Evolutionary conservation across 1,140 invertebrate genomes (phyloP), one percentile per base, ranked within the genome.

Genomic region (Drosophila athabasca): DNA sequence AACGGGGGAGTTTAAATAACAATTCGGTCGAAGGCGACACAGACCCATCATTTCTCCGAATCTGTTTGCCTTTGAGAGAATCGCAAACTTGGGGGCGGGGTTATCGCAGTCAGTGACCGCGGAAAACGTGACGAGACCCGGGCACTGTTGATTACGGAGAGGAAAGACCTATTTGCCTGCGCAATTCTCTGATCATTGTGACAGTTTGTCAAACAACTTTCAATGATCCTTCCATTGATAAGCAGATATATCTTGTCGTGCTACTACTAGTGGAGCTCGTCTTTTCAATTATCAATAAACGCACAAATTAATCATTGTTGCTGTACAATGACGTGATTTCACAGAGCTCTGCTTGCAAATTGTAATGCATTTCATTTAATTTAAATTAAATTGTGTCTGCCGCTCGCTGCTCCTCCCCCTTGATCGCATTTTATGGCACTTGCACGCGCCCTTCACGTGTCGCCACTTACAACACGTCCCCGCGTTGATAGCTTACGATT

Each of bases 361-460:
- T 65, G 44, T 46, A 57, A 65, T 68, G 58, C 64, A 48, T 53
- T 67, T 51, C 43, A 73, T 55, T 80, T 57, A 64, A 72, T 48
- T 60, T 73, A 57, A 76, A 77, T 76, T 76, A 29, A 81, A 67
- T 62, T 57, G 48, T 35, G 31, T 39, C 44, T 41, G 44, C 24
- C 8, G 17, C 26, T 29, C 54, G 44, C 53, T 46, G 48, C 31
- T 49, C 17, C 52, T 48, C 44, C 66, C 51, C 54, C 55, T 69
- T 54, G 39, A 35, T 41, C 43, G 41, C 48, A 26, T 53, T n/a
- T 39, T 19, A 51, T 51, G 35, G 52, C 59, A 59, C 59, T 46
- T 77, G 8, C 44, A 76, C 44, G 65, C 64, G 7, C 64, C 66
- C 57, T 58, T 69, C 66, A 58, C 66, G 64, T 69, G 66, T 55